These are phyloP conservation scores for Hermetia illucens DNA, from an alignment of 1,140 invertebrate species.

Conservation along the genomic window DNA sequence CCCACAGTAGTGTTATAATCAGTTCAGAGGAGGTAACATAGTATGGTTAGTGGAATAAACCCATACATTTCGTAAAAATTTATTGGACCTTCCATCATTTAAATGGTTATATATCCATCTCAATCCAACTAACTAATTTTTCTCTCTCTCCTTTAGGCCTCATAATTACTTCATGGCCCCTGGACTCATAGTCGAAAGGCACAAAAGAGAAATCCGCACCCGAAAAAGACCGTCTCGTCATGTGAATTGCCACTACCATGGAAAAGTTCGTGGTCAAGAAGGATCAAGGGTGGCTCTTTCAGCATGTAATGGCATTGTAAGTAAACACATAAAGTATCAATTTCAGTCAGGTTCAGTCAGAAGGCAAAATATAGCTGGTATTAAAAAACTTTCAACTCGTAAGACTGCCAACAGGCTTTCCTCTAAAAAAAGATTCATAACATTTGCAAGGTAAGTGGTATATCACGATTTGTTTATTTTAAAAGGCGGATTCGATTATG, in stretches of 20 bases:
- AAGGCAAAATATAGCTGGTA: background rate
- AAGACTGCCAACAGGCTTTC: background rate
- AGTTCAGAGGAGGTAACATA: too few relatives aligned
- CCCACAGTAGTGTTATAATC: too few relatives aligned
- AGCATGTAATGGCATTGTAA: constrained; percentile 70
- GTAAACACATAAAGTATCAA: constrained; percentile 21
- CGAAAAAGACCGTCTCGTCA: constrained; percentile 34
- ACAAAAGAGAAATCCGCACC: constrained; percentile 36
- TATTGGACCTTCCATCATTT: too few relatives aligned
- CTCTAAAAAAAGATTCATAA: background rate
- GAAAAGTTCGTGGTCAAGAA: constrained; percentile 48
- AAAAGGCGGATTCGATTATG: background rate
- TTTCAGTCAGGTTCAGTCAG: too few relatives aligned
- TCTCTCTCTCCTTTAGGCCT: constrained; percentile 34
- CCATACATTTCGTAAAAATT: background rate
- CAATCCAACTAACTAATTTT: too few relatives aligned
- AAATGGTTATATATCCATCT: too few relatives aligned
- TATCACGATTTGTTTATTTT: background rate
- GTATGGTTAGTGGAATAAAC: background rate
- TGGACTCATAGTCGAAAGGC: constrained; percentile 53
- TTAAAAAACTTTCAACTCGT: background rate
- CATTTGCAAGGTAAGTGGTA: background rate
- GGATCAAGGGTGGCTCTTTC: constrained; percentile 58
- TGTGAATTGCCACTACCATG: constrained; percentile 59
- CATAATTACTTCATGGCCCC: constrained; percentile 52